These are phyloP conservation scores for Oreochromis aureus DNA, from an alignment of 2,113 vertebrate genomes.

Conservation along the genomic window DNA sequence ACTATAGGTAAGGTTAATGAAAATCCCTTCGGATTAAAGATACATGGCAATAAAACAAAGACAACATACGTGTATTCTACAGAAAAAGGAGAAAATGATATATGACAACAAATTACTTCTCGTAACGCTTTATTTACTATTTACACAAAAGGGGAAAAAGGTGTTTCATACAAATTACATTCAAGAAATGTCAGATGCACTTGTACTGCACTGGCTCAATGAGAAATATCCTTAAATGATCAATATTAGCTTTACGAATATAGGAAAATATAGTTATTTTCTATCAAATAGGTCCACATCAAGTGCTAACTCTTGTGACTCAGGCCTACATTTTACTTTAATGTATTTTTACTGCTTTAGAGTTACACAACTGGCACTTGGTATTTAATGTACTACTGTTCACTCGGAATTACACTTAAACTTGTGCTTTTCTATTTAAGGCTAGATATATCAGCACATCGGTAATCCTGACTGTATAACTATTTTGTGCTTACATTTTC, in stretches of 20 bases:
- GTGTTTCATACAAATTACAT: conserved; percentile 72
- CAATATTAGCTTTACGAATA: not conserved
- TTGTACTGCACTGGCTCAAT: conserved; percentile 63
- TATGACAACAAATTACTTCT: conserved; percentile 68
- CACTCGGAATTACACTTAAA: conserved; percentile 1
- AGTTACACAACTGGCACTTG: not conserved
- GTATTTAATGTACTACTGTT: conserved; percentile 9
- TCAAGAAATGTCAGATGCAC: conserved; percentile 70
- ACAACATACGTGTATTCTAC: conserved; percentile 56
- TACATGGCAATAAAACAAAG: conserved; percentile 44
- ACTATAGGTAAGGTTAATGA: not conserved
- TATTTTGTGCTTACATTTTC: not conserved
- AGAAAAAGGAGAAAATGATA: conserved; percentile 58
- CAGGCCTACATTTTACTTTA: not conserved
- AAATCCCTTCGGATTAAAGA: conserved; percentile 12
- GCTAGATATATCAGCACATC: not conserved
- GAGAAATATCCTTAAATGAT: conserved; percentile 24
- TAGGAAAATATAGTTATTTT: conserved; percentile 28
- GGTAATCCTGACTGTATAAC: not conserved
- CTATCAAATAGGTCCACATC: conserved; percentile 1
- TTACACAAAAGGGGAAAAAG: conserved; percentile 71
- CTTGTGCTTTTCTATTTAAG: not conserved
- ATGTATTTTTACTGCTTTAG: not conserved
- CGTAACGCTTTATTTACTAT: conserved; percentile 67
- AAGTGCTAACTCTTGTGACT: conserved; percentile 13